A percentile compares a stretch with the other conserved stretches of the same genome.
phyloP scores from a whole-genome alignment of 2,113 vertebrate species.

The Carassius auratus region DNA sequence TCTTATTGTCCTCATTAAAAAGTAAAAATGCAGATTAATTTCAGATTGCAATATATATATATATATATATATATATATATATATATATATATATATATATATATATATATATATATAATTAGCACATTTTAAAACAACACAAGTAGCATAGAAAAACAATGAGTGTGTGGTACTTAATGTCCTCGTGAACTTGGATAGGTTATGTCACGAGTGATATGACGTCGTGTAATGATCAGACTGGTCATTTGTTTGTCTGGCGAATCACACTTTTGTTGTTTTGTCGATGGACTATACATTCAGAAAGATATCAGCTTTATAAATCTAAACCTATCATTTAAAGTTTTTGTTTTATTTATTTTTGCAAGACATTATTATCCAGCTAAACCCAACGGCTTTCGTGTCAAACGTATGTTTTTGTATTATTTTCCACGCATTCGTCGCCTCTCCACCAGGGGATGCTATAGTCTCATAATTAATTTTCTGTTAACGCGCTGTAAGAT shows the following conservation, averaged over 20 bases:
- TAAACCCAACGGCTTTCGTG: background rate
- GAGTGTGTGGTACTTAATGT: background rate
- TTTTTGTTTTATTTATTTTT: no score
- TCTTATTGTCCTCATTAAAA: background rate
- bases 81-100: no score
- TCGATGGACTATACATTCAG: no score
- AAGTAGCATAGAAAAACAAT: background rate
- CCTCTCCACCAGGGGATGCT: conserved; percentile 9
- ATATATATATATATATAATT: background rate
- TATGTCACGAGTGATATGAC: background rate
- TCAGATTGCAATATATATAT: background rate
- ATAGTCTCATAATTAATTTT: background rate
- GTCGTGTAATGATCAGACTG: background rate
- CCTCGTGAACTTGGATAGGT: background rate
- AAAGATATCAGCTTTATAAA: no score
- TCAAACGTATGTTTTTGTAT: background rate
- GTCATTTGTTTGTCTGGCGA: background rate
- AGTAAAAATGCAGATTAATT: background rate
- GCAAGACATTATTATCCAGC: background rate
- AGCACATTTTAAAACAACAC: background rate
- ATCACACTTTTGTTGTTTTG: background rate
- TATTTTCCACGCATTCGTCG: background rate
- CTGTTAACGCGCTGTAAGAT: background rate
- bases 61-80: no score
- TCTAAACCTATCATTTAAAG: no score